These are phyloP conservation scores for Sebastes minor DNA, from an alignment of 2,797 vertebrate species.

Conservation along the genomic window DNA sequence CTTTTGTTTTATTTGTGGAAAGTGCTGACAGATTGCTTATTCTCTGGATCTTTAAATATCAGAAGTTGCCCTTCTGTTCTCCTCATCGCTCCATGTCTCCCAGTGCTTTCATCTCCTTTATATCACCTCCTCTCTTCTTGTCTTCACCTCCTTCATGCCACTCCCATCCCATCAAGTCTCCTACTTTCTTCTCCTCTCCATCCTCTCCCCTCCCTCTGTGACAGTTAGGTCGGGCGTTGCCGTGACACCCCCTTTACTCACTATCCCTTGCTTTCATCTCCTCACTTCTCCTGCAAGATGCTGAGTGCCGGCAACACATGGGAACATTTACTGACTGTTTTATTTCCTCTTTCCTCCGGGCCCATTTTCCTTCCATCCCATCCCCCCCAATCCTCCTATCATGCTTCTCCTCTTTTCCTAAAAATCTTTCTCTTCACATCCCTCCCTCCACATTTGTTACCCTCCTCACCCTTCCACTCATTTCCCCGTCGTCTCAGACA, in stretches of 20 bases:
- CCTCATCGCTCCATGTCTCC: not conserved
- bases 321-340: conserved; percentile 32
- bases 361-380: not conserved
- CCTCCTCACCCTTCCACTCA: not conserved
- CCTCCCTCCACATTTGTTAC: not conserved
- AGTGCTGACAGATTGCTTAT: conserved; percentile 14
- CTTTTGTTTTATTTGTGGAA: conserved; percentile 46
- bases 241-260: not conserved
- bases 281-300: conserved; percentile 2
- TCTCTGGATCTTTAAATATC: conserved; percentile 30
- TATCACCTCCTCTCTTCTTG: not conserved
- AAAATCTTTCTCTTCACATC: not conserved
- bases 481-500: conserved; percentile 12
- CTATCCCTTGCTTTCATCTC: conserved; percentile 25
- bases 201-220: not conserved
- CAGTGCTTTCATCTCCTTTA: not conserved
- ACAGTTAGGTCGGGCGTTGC: not conserved
- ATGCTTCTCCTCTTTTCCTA: not conserved
- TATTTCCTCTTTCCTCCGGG: not conserved
- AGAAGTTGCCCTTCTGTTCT: not conserved
- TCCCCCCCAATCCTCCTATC: conserved; percentile 5
- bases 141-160: not conserved
- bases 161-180: not conserved
- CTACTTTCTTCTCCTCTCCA: not conserved
- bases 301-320: conserved; percentile 30